These are phyloP conservation scores for Didymodactylos carnosus DNA, from an alignment of 2,888 invertebrate species.

Conservation along the genomic window DNA sequence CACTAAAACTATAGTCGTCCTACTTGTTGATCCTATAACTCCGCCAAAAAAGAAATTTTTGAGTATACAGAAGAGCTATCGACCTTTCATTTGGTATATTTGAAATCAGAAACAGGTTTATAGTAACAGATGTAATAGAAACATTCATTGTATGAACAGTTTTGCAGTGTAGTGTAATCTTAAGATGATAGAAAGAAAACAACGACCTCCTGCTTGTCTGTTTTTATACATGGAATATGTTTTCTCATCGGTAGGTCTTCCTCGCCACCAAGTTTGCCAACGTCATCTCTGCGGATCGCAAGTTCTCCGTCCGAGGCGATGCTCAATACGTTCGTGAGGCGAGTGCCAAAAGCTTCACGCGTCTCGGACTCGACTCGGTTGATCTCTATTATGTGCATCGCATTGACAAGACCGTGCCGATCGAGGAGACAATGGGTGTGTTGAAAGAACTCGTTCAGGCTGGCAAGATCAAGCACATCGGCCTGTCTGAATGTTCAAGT, in stretches of 20 bases:
- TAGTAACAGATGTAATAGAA: too few relatives aligned
- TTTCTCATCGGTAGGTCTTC: background rate
- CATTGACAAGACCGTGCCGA: background rate
- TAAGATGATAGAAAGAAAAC: too few relatives aligned
- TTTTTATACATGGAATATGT: too few relatives aligned
- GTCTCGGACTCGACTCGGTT: slow-evolving; percentile 22
- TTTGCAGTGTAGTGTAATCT: too few relatives aligned
- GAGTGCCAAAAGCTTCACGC: slow-evolving; percentile 16
- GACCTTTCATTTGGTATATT: too few relatives aligned
- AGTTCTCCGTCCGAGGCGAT: background rate
- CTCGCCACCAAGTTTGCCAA: background rate
- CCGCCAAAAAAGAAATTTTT: too few relatives aligned
- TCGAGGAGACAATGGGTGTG: background rate
- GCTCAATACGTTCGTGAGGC: background rate
- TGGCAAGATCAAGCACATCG: background rate
- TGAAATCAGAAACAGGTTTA: too few relatives aligned
- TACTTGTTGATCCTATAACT: too few relatives aligned
- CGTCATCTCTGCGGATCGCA: background rate
- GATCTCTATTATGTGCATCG: slow-evolving; percentile 29
- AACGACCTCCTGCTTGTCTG: too few relatives aligned
- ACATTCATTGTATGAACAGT: too few relatives aligned
- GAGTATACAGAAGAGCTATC: too few relatives aligned
- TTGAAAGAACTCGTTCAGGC: background rate
- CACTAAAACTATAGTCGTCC: too few relatives aligned
- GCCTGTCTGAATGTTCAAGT: background rate